Base-by-base conservation (phyloP, 2,797 vertebrate species). In the Siniperca obscura region DNA sequence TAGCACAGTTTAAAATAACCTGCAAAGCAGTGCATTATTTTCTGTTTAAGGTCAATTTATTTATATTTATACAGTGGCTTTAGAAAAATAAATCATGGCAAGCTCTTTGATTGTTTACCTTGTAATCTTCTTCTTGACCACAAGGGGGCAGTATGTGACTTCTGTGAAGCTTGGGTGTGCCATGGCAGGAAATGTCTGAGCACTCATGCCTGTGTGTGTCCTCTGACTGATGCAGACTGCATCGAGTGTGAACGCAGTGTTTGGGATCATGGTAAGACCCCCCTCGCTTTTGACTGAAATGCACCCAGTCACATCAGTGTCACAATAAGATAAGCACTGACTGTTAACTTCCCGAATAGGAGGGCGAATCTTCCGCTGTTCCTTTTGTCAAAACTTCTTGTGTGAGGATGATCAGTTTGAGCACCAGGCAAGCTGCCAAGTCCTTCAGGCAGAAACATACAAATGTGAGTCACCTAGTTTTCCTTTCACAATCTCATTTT, bases 321-420 rank as follows among this genome's bases (percentile, higher is more conserved):
- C 30, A 14, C 6, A 11, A 11, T 2, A 2, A 66, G 22, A 19
- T 44, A 4, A 56, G 14, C 53, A n/a, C 36, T 16, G 14, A 6
- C 27, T 52, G 7, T 36, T 76, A 21, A 55, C 40, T 79, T 70
- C 83, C 59, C 61, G 2, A 85, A 76, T 50, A 99, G 98, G 98
- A 75, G 98, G 98, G 16, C 95, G 98, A 83, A 98, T 99, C 92
- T 99, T 99, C 46, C 96, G 98, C 81, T 99, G 98, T 80, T 99
- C 97, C 74, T 99, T 99, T 90, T 99, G 98, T 87, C 96, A 97
- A 25, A 99, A 98, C 93, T 99, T 98, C 93, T 93, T 99, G 64
- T 99, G 98, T 89, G 98, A 99, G 95, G 98, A 99, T 86, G 98
- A 99, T 94, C 98, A 99, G 86, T 99, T 99, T 95, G 98, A 99